Percentiles rank a stretch among this genome's conserved stretches.
These are phyloP conservation scores for Spinus olivaceus DNA, from an alignment of 2,797 vertebrate species.

Conservation along the genomic window DNA sequence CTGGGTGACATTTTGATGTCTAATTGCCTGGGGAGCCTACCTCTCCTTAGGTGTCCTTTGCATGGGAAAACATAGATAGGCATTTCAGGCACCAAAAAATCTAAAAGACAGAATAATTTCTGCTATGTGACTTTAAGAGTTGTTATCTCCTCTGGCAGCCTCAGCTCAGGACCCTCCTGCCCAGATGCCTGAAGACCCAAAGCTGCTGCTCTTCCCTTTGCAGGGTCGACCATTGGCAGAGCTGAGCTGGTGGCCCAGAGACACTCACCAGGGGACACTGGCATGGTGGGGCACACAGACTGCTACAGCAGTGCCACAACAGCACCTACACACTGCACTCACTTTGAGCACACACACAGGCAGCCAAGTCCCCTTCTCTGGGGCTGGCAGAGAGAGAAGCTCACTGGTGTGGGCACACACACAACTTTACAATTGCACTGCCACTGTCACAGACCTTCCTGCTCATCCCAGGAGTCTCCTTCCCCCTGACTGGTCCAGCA, in stretches of 20 bases:
- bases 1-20: background rate
- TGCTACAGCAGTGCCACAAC: background rate
- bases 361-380: background rate
- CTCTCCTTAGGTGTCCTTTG: background rate
- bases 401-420: background rate
- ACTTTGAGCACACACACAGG: background rate
- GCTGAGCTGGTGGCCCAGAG: background rate
- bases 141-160: background rate
- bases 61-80: background rate
- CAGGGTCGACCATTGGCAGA: rapidly evolving
- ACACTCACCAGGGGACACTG: background rate
- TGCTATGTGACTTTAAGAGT: rapidly evolving
- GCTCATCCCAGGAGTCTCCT: rapidly evolving
- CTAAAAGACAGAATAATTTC: background rate
- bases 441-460: background rate
- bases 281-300: rapidly evolving
- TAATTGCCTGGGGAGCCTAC: background rate
- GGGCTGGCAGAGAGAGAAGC: background rate
- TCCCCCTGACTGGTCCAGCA: rapidly evolving
- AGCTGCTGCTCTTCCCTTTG: rapidly evolving
- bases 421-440: too few species aligned
- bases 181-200: background rate
- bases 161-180: background rate
- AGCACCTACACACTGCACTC: rapidly evolving
- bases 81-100: background rate